Evolutionary conservation across 37 sponge, comb jelly and placozoan genomes (phyloP).

Genomic region (Eunapius fragilis): DNA sequence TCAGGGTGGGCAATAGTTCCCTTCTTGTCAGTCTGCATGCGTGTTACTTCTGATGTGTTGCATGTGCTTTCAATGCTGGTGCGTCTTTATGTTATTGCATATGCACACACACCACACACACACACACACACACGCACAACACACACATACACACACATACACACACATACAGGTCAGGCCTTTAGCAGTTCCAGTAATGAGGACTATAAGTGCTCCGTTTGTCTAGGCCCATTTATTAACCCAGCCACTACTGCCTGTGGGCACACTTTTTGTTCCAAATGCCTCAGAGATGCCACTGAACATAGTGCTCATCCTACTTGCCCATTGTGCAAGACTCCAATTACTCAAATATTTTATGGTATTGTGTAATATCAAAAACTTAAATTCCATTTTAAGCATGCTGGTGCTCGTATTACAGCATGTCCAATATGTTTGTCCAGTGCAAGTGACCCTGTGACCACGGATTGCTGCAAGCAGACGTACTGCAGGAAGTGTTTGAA

Average conservation of each 20-base stretch:
- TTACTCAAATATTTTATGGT: neutral
- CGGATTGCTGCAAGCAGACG: constrained; percentile 7
- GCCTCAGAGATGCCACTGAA: neutral
- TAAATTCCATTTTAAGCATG: neutral
- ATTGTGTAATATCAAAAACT: neutral
- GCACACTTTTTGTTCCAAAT: constrained; percentile 20
- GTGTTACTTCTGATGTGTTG: too few species aligned
- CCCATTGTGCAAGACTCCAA: neutral
- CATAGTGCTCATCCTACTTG: neutral
- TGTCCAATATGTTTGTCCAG: constrained; percentile 24
- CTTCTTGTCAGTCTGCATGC: too few species aligned
- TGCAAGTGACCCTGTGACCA: constrained; percentile 1
- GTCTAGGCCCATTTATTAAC: constrained; percentile 1
- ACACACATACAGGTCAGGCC: neutral
- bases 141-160: neutral
- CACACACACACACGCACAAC: too few species aligned
- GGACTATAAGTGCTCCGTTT: constrained; percentile 9
- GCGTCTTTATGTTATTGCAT: too few species aligned
- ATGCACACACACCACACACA: too few species aligned
- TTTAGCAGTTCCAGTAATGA: neutral
- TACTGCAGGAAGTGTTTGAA: constrained; percentile 22
- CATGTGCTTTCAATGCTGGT: too few species aligned
- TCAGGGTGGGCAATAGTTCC: neutral
- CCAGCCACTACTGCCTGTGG: constrained; percentile 16
- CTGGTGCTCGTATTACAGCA: neutral